Conservation (phyloP, 2,113 vertebrate genomes). For the Caranx melampygus region DNA sequence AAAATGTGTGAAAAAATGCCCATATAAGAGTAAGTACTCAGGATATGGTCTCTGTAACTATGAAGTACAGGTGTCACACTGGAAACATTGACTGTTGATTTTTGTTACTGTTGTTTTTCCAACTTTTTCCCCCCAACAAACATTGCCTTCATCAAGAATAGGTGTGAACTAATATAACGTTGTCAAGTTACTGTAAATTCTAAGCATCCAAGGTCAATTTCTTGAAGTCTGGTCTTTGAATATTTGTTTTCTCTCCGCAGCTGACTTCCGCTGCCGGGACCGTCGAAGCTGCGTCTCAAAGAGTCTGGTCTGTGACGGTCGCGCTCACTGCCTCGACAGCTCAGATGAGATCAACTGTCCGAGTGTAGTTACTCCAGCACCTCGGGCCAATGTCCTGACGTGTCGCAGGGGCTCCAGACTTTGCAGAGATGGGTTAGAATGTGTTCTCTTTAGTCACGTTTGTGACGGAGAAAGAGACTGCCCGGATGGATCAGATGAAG, state of each 20-base stretch:
- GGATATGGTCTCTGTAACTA: no score
- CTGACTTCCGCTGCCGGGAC: conserved; percentile 83
- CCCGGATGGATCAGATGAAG: conserved; percentile 86
- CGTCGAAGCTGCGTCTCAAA: conserved; percentile 75
- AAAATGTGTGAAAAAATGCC: conserved; percentile 80
- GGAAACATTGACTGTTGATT: conserved; percentile 63
- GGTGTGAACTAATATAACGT: no score
- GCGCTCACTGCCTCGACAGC: conserved; percentile 84
- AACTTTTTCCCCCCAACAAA: no score
- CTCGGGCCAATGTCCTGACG: conserved; percentile 25
- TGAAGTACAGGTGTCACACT: no score
- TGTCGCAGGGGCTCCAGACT: conserved; percentile 69
- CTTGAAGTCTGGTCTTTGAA: no score
- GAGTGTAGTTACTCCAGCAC: background rate
- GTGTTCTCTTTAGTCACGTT: conserved; percentile 81
- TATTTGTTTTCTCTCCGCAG: conserved; percentile 19
- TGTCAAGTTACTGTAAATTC: no score
- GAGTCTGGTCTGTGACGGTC: conserved; percentile 84
- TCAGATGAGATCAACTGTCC: conserved; percentile 86
- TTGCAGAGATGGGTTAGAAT: conserved; percentile 80
- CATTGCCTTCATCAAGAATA: background rate
- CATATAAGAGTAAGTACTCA: conserved; percentile 74
- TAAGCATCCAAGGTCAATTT: no score
- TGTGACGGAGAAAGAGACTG: conserved; percentile 89
- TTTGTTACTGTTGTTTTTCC: no score